These are phyloP conservation scores for Diloba caeruleocephala DNA, from an alignment of 2,888 invertebrate genomes.

Conservation along the genomic window DNA sequence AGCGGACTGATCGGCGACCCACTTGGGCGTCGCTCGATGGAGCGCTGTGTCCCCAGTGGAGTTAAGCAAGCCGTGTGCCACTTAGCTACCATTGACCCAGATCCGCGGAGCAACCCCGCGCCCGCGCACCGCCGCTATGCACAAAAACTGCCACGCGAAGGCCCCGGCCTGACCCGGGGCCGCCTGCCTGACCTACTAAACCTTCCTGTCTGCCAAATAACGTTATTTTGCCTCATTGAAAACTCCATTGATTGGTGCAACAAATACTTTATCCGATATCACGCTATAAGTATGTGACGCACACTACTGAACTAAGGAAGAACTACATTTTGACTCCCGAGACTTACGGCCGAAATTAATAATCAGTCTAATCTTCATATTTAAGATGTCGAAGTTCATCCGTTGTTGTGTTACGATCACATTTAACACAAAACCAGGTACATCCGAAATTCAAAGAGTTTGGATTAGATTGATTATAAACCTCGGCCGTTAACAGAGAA, in stretches of 20 bases:
- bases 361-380: no score
- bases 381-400: no score
- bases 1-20: constrained; percentile 33
- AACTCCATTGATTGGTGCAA: constrained; percentile 26
- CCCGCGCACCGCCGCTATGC: constrained; percentile 58
- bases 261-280: neutral
- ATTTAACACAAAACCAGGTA: no score
- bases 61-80: constrained; percentile 37
- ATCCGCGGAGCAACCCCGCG: constrained; percentile 55
- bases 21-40: constrained; percentile 41
- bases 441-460: no score
- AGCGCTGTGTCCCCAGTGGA: constrained; percentile 31
- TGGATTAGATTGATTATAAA: no score
- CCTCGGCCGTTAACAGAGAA: no score
- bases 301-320: neutral
- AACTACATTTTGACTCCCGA: no score
- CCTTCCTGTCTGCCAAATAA: constrained; percentile 56
- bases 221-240: constrained; percentile 22
- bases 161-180: constrained; percentile 63
- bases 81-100: constrained; percentile 74
- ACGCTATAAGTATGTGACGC: no score
- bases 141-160: constrained; percentile 60
- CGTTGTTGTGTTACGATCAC: no score
- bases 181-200: constrained; percentile 71
- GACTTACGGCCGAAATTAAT: no score